These are phyloP conservation scores for Drosophila rufa DNA, from an alignment of 1,140 invertebrate species.

Conservation along the genomic window DNA sequence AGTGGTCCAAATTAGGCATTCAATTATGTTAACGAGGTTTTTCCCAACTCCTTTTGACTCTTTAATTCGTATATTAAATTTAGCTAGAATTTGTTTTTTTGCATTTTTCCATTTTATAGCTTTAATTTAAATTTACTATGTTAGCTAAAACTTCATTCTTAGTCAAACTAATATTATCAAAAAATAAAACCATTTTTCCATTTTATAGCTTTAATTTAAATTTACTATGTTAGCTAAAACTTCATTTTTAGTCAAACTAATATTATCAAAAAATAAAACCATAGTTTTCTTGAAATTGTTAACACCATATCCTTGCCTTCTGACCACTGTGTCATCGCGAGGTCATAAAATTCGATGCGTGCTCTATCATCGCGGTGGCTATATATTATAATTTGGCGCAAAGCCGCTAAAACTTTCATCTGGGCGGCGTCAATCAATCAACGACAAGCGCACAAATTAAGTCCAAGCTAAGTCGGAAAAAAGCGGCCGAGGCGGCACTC, in stretches of 20 bases:
- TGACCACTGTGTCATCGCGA: constrained; percentile 15
- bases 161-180: neutral
- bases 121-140: neutral
- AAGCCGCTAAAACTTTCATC: constrained; percentile 80
- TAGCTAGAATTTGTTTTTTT: neutral
- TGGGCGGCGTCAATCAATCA: constrained; percentile 76
- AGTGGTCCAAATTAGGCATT: neutral
- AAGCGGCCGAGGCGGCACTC: constrained; percentile 50
- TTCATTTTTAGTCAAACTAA: neutral
- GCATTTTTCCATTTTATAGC: too few relatives aligned
- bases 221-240: neutral
- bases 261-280: too few relatives aligned
- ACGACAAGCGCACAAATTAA: constrained; percentile 80
- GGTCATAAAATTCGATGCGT: constrained; percentile 79
- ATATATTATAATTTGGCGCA: constrained; percentile 78
- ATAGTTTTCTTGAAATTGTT: neutral
- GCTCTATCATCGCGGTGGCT: constrained; percentile 57
- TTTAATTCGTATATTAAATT: neutral
- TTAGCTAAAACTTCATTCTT: neutral
- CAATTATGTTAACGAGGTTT: too few relatives aligned
- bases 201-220: neutral
- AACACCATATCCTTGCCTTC: neutral
- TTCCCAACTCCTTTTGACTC: neutral
- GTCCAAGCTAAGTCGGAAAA: constrained; percentile 58
- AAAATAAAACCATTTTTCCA: too few relatives aligned